Conservation (phyloP, 2,888 invertebrate species). For the Gisinianus flammeolus region DNA sequence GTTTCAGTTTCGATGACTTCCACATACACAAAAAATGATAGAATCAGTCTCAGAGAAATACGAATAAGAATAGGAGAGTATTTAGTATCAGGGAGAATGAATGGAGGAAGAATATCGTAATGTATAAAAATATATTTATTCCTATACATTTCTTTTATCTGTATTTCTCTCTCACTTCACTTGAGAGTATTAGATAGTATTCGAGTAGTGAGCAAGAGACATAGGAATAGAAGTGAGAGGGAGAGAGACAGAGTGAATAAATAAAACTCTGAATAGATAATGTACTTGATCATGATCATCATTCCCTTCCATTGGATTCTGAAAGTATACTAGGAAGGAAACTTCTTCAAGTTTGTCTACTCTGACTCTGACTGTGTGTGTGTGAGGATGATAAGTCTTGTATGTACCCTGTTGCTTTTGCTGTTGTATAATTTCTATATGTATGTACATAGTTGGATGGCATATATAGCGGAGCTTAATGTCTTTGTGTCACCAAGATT, state of each 20-base stretch:
- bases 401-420: background rate
- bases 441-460: background rate
- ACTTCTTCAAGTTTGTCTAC: background rate
- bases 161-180: no score
- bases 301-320: background rate
- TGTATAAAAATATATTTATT: no score
- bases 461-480: background rate
- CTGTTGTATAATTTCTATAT: background rate
- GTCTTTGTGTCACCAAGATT: slow-evolving; percentile 21
- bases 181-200: background rate
- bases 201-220: background rate
- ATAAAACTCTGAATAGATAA: slow-evolving; percentile 12
- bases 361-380: background rate
- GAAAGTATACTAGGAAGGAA: background rate
- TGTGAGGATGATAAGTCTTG: no score
- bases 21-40: no score
- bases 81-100: background rate
- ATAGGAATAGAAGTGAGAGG: background rate
- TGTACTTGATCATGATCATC: slow-evolving; percentile 15
- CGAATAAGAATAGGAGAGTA: background rate
- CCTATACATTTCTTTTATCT: no score
- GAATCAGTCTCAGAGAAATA: background rate
- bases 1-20: background rate
- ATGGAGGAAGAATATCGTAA: background rate
- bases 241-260: slow-evolving; percentile 12